These are phyloP conservation scores for Prolemur simus DNA, from an alignment of 2,113 vertebrate species.

Conservation along the genomic window DNA sequence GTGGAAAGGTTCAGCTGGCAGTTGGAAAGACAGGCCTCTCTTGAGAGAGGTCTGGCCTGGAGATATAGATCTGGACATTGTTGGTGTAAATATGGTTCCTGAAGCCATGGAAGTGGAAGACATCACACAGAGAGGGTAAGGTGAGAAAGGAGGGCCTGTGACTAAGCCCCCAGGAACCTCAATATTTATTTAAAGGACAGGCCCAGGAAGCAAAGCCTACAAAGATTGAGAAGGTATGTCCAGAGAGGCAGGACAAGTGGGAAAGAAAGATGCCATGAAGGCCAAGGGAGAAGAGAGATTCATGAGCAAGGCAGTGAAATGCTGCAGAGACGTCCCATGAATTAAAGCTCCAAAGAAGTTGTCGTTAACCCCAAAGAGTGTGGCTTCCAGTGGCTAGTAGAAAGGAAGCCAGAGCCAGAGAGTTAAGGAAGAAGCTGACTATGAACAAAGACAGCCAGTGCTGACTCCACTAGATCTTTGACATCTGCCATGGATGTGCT, in stretches of 20 bases:
- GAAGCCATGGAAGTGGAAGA: not conserved
- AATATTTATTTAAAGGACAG: constrained; percentile 27
- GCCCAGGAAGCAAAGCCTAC: constrained; percentile 7
- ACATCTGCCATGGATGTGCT: constrained; percentile 6
- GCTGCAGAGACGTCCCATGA: not conserved
- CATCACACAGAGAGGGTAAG: not conserved
- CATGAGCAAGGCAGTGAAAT: not conserved
- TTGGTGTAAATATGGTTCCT: not conserved
- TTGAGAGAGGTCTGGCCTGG: not conserved
- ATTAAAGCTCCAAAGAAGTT: constrained; percentile 7
- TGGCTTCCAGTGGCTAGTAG: not conserved
- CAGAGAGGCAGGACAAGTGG: not conserved
- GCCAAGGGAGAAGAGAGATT: not conserved
- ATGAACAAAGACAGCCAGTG: constrained; percentile 14
- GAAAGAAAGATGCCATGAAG: not conserved
- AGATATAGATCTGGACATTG: not conserved
- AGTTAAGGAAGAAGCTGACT: constrained; percentile 23
- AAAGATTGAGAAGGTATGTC: not conserved
- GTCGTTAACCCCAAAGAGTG: not conserved
- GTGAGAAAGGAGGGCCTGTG: not conserved
- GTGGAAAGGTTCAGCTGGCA: not conserved
- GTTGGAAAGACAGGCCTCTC: not conserved
- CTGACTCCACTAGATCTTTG: not conserved
- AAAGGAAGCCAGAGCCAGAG: constrained; percentile 37
- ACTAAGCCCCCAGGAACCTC: not conserved